Evolutionary conservation across 2,797 vertebrate species (phyloP), one percentile per base, ranked within the genome.

Genomic region (Nannoperca australis): DNA sequence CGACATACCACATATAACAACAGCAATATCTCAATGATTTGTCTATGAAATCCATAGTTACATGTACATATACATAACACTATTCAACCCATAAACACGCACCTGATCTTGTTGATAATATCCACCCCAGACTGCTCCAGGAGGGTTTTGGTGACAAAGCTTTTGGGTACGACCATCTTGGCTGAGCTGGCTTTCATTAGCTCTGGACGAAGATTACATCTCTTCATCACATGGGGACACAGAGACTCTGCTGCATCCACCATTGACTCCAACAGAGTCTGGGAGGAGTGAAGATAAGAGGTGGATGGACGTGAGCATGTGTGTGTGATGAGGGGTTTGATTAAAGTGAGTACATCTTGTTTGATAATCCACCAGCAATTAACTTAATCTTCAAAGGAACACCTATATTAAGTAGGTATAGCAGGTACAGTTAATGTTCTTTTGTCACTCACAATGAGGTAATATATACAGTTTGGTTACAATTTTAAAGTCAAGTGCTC

Each of bases 101-200:
- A 97, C 98, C 98, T 99, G 85, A 99, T 99, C 94, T 99, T 99
- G 92, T 99, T 99, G 88, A 98, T 96, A 75, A 99, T 99, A 89
- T 99, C 98, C 40, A 98, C 94, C 56, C 97, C 98, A 69, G 98
- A 98, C 84, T 99, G 97, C 91, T 99, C 97, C 88, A 99, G 89
- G 27, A 99, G 96, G 32, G 97, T 98, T 87, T 97, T 97, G 88
- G 96, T 97, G 78, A 99, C 96, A 78, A 99, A 99, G 73, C 96
- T 95, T 7, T 96, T 96, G 32, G 98, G 97, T 45, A 99, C 96
- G 1, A 97, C 96, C 92, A 98, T 97, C 93, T 98, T 96, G 83
- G 96, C 95, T 0, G 96, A 96, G 91, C 97, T 96, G 83, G 97
- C 95, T 56, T 96, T 96, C 72, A 98, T 96, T 70, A 99, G 93